Evolutionary conservation across 2,113 vertebrate species (phyloP), one percentile per base, ranked within the genome.

Genomic region (Tragulus kanchil): DNA sequence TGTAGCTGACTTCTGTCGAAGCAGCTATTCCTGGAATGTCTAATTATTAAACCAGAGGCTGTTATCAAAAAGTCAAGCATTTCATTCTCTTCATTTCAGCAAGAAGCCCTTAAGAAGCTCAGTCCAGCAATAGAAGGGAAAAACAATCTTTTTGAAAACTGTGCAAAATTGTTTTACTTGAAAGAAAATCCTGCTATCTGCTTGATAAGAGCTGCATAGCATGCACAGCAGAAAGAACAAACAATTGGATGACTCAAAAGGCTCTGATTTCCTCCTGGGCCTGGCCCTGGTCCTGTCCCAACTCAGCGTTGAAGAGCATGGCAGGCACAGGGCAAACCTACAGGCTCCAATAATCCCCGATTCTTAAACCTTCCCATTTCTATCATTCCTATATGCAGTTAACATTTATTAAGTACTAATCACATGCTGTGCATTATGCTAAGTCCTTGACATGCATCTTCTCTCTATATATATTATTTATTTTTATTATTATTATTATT

Each of bases 101-200:
- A 36, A 83, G 45, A 87, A 92, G 42, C 36, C 21, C 10, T 89
- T 83, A n/a, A 73, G 67, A 93, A 93, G 36, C 28, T 73, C 81
- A 73, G 45, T 36, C 89, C 31, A 88, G 50, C n/a, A 58, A n/a
- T 52, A 67, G 31, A 75, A 14, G 5, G 6, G 1, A 1, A 64
- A 62, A 84, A 26, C n/a, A n/a, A 14, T 50, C 8, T 26, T 50
- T n/a, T n/a, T n/a, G 15, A 67, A n/a, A n/a, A 78, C 52, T 64
- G 26, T n/a, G 79, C n/a, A 88, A 85, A 92, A 54, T 81, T 82
- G 28, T 59, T 86, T 96, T 56, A 85, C 85, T 88, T 95, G 69
- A 94, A 96, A 94, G 93, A 92, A 95, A 82, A 96, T 52, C 61
- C 69, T 95, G 92, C 93, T 88, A 92, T 88, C 67, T 97, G 92